Base-by-base conservation (phyloP, 2,888 invertebrate species). In the Drosophila gaucha region DNA sequence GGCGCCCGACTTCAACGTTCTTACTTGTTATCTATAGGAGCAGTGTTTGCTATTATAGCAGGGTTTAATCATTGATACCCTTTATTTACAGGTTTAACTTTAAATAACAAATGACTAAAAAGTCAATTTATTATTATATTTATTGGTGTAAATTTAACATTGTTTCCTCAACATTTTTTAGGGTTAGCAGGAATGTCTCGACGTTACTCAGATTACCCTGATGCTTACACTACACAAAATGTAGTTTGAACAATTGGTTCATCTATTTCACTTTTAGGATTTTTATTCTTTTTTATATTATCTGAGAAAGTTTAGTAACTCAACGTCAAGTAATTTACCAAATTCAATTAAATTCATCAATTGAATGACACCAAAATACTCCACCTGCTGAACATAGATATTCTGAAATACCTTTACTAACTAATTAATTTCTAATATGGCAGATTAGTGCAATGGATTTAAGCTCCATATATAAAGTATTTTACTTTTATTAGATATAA, bases 151-250 rank as follows among this genome's bases (percentile, higher is more conserved):
- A 96, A 96, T 92, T 89, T 95, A 93, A 96, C 95, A 1, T 95
- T 96, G 91, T 96, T 96, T 14, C 95, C 96, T 0, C 95, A 95
- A 93, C 95, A 96, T 92, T 96, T 96, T 83, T 90, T 95, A 91
- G 95, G 95, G 51, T 89, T 95, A 92, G 93, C 93, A 31, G 95
- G 95, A 0, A 95, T 96, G 92, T 96, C 96, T 46, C 95, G 96
- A 58, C 95, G 96, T 65, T 95, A 95, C 54, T 94, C 95, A 5
- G 95, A 95, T 90, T 96, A 95, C 56, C 95, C 95, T 0, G 95
- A 95, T 91, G 92, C 92, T 24, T 95, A 93, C 86, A 92, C 93
- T 72, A 89, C 93, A 55, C 95, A 95, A 94, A 95, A 95, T 93
- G 89, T 94, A 74, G 86, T 95, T 64, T 95, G 95, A 24, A 94